phyloP scores from a whole-genome alignment of 2,888 invertebrate species.

The Choreutis nemorana region DNA sequence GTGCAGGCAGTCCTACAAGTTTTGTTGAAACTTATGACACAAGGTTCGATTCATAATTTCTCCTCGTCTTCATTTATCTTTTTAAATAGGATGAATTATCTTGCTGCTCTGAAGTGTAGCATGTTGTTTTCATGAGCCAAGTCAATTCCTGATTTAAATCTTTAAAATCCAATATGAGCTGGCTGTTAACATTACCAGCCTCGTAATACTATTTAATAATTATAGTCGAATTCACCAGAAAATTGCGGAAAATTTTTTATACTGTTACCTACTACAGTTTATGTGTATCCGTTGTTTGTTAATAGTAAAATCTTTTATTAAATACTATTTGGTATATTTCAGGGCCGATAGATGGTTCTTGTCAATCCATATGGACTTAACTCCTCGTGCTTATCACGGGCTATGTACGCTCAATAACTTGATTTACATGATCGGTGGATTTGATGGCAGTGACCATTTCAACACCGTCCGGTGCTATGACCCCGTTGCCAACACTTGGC shows the following conservation, averaged over 20 bases:
- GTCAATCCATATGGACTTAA: slow-evolving; percentile 71
- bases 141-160: too few relatives aligned
- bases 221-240: too few relatives aligned
- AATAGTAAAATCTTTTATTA: background rate
- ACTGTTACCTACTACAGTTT: too few relatives aligned
- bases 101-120: too few relatives aligned
- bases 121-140: too few relatives aligned
- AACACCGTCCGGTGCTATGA: slow-evolving; percentile 83
- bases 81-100: too few relatives aligned
- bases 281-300: too few relatives aligned
- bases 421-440: slow-evolving; percentile 85
- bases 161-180: too few relatives aligned
- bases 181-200: too few relatives aligned
- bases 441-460: slow-evolving; percentile 80
- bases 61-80: too few relatives aligned
- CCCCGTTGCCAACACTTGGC: slow-evolving; percentile 79
- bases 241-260: too few relatives aligned
- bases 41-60: slow-evolving; percentile 68
- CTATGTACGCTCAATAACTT: slow-evolving; percentile 74
- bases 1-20: slow-evolving; percentile 83
- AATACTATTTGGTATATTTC: slow-evolving; percentile 9
- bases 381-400: slow-evolving; percentile 81
- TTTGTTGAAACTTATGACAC: slow-evolving; percentile 82
- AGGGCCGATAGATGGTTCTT: slow-evolving; percentile 82
- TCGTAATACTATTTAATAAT: too few relatives aligned